Percentiles rank a stretch among this genome's conserved stretches.
These are phyloP conservation scores for Muscicapa striata DNA, from an alignment of 2,797 vertebrate genomes.

Conservation along the genomic window DNA sequence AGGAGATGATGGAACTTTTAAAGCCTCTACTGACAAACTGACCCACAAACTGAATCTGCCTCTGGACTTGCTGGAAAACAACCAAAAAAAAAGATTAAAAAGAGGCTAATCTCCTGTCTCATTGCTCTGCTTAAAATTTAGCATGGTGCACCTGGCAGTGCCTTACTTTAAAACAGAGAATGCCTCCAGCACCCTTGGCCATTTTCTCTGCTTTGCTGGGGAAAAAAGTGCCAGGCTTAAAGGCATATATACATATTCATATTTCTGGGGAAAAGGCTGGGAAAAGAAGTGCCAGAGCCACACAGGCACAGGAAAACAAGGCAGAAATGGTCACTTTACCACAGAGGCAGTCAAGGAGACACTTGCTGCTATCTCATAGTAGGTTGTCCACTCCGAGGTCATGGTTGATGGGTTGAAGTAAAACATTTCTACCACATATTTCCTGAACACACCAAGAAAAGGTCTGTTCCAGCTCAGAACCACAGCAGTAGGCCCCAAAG, in stretches of 20 bases:
- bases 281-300: not conserved
- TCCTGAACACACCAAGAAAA: constrained; percentile 90
- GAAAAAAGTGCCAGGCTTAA: not conserved
- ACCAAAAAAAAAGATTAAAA: not conserved
- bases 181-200: not conserved
- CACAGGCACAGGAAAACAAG: not conserved
- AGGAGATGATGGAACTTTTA: not conserved
- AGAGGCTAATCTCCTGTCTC: not conserved
- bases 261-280: not conserved
- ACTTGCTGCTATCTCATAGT: constrained; percentile 94
- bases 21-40: constrained; percentile 5
- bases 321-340: constrained; percentile 77
- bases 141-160: not conserved
- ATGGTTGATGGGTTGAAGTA: constrained; percentile 93
- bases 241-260: not conserved
- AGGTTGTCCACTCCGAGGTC: constrained; percentile 94
- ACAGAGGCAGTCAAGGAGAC: constrained; percentile 89
- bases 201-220: not conserved
- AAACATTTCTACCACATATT: constrained; percentile 94
- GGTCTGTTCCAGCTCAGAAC: constrained; percentile 94
- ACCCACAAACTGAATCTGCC: constrained; percentile 12
- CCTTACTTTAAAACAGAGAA: not conserved
- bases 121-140: not conserved
- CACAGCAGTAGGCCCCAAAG: constrained; percentile 88
- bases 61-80: not conserved